Conservation (phyloP, 2,888 invertebrate genomes). For the Hermaeophaga mercurialis region DNA sequence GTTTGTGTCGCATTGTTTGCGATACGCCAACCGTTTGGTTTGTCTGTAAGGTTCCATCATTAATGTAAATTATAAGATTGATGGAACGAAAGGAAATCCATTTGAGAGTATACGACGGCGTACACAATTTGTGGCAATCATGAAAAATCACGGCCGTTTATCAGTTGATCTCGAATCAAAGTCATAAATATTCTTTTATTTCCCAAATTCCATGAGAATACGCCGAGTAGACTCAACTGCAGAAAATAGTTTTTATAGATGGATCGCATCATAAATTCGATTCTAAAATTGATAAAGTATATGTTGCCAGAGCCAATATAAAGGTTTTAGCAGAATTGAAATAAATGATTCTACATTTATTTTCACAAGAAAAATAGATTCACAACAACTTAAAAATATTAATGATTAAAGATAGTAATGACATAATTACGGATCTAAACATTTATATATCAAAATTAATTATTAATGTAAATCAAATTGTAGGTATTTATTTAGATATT, state of each 20-base stretch:
- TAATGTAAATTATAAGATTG: constrained; percentile 32
- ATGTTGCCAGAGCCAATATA: not conserved
- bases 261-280: constrained; percentile 1
- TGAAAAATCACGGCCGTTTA: constrained; percentile 31
- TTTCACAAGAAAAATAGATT: not conserved
- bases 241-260: constrained; percentile 14
- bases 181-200: constrained; percentile 32
- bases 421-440: too few species aligned
- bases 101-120: constrained; percentile 23
- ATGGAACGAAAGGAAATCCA: constrained; percentile 26
- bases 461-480: too few species aligned
- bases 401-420: too few species aligned
- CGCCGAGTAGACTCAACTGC: constrained; percentile 7
- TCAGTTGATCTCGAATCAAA: constrained; percentile 31
- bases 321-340: too few species aligned
- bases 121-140: constrained; percentile 26
- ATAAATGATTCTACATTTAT: not conserved
- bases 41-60: constrained; percentile 26
- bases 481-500: too few species aligned
- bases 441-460: too few species aligned
- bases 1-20: constrained; percentile 7
- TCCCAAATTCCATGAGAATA: constrained; percentile 10
- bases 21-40: constrained; percentile 20
- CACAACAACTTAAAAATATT: too few species aligned
- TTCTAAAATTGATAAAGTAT: not conserved